Evolutionary conservation across 2,888 invertebrate species (phyloP), one percentile per base, ranked within the genome.

Genomic region (Thecocarcelia acutangulata): DNA sequence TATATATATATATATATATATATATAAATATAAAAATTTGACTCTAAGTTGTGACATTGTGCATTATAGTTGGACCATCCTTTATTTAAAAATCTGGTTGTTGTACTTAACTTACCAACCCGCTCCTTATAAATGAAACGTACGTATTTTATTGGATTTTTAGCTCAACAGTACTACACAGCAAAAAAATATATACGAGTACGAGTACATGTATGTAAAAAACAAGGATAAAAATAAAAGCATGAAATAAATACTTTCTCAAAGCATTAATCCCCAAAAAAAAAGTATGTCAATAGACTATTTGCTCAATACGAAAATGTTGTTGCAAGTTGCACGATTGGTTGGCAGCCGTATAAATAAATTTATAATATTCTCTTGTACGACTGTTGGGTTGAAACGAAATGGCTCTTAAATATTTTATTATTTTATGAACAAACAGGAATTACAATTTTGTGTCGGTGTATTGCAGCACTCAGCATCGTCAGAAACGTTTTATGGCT

Each of bases 261-360:
- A 50, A 46, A 48, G 24, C 56, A 72, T 78, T 70, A 58, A 72
- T 78, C 48, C 58, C 8, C 40, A 68, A 59, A 64, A 78, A 50
- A 59, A 64, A 78, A 50, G 77, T 78, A 56, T 72, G 77, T 78
- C 77, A 78, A 78, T 72, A 64, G 70, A 64, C 54, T 70, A 56
- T 54, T 69, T 56, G 42, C 63, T 58, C 64, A 50, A 48, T 70
- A 33, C 56, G 21, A 40, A 56, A 64, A 37, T 19, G 33, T 52
- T 24, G 33, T 56, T 40, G n/a, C 15, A 56, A 33, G 33, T 8
- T 33, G 33, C 24, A 37, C 15, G 5, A 56, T 56, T 48, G 64
- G 37, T 48, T 58, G 40, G 56, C 64, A 66, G 17, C 44, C 13
- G n/a, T 15, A 48, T 52, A 44, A 15, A 44, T 12, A 28, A 54